Conservation (phyloP, 2,797 vertebrate species). For the Acanthiza pusilla region DNA sequence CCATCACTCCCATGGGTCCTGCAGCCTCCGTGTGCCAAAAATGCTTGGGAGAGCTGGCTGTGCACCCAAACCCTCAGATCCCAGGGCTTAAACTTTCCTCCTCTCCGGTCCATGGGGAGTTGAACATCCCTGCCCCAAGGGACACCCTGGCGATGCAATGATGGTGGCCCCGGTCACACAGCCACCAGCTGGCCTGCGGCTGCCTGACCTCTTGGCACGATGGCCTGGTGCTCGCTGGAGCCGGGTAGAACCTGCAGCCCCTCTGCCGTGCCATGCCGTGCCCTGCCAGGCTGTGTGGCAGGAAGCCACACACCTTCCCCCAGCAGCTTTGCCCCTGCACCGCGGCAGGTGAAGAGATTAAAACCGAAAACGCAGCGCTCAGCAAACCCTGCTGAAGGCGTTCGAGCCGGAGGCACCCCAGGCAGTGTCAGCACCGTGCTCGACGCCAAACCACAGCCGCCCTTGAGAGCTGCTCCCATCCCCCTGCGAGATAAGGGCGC, state of each 20-base stretch:
- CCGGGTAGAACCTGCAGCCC: neutral
- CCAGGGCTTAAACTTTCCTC: neutral
- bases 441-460: conserved; percentile 37
- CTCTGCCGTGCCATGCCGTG: neutral
- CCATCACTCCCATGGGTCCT: rapidly evolving
- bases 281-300: neutral
- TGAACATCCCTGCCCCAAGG: neutral
- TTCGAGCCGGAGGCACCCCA: neutral
- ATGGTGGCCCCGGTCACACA: rapidly evolving
- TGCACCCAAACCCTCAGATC: rapidly evolving
- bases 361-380: neutral
- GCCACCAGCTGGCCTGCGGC: neutral
- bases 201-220: neutral
- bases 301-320: neutral
- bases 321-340: neutral
- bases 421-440: neutral
- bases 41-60: rapidly evolving
- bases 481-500: neutral
- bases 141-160: rapidly evolving
- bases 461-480: conserved; percentile 20
- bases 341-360: neutral
- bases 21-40: neutral
- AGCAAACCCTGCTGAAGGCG: neutral
- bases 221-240: rapidly evolving
- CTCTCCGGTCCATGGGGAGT: rapidly evolving